Conservation (phyloP, 2,888 invertebrate species). For the Crossocerus cetratus region DNA sequence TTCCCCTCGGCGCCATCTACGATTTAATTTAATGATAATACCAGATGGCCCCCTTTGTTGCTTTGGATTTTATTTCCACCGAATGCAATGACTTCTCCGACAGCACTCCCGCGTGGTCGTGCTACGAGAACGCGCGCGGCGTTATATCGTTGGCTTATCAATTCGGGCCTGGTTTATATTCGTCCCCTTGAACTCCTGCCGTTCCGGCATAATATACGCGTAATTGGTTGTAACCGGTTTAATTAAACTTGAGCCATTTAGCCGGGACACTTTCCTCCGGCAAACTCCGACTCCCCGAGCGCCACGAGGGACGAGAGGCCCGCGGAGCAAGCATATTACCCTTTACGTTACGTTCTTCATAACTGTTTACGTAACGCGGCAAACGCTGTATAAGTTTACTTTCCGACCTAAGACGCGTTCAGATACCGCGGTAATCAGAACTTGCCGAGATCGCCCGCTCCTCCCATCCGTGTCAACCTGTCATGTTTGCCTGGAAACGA, state of each 20-base stretch:
- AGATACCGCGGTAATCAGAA: constrained; percentile 12
- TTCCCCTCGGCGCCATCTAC: constrained; percentile 6
- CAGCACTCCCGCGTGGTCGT: background rate
- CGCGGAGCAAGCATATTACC: constrained; percentile 33
- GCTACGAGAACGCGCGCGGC: too few species aligned
- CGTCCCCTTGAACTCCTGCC: constrained; percentile 4
- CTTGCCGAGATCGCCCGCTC: constrained; percentile 5
- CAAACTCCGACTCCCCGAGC: constrained; percentile 14
- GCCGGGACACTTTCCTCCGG: constrained; percentile 17
- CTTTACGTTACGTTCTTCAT: constrained; percentile 37
- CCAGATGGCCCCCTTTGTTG: constrained; percentile 14
- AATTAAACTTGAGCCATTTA: constrained; percentile 46
- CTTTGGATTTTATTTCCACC: constrained; percentile 37
- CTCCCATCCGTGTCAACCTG: constrained; percentile 9
- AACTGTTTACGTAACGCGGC: constrained; percentile 30
- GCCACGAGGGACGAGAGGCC: constrained; percentile 1
- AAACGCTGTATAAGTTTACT: constrained; percentile 26
- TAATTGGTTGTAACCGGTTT: constrained; percentile 48
- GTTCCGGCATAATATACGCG: constrained; percentile 36
- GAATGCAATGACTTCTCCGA: constrained; percentile 13
- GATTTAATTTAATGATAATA: constrained; percentile 48
- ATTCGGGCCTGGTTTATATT: constrained; percentile 16
- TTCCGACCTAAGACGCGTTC: constrained; percentile 1
- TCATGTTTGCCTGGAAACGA: background rate
- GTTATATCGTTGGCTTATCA: background rate